A percentile compares a stretch with the other conserved stretches of the same genome.
Conservation (phyloP, 2,888 invertebrate species). For the Eristalis intricaria region DNA sequence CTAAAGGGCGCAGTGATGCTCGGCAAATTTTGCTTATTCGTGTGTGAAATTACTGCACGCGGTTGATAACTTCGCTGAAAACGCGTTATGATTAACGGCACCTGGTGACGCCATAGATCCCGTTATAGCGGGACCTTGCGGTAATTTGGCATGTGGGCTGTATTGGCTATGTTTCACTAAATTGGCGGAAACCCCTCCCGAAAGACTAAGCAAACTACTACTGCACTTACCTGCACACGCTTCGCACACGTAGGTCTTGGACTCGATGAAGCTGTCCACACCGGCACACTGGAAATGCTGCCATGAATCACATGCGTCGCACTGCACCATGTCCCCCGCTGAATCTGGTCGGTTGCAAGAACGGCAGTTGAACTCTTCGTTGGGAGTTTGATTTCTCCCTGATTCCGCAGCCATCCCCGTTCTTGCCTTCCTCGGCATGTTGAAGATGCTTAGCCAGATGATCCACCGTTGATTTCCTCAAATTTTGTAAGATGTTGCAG, state of each 20-base stretch:
- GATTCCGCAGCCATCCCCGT: too few species aligned
- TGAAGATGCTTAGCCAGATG: too few species aligned
- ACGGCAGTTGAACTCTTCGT: conserved; percentile 12
- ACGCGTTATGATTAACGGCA: too few species aligned
- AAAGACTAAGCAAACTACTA: neutral
- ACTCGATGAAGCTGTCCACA: too few species aligned
- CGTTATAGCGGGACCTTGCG: neutral
- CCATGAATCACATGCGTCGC: conserved; percentile 4
- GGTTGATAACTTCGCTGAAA: too few species aligned
- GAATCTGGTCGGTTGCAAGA: conserved; percentile 8
- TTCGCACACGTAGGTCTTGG: neutral
- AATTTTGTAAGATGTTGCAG: too few species aligned
- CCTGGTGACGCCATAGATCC: too few species aligned
- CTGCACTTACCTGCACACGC: conserved; percentile 26
- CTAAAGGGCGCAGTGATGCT: too few species aligned
- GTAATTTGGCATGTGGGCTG: neutral
- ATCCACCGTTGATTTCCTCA: too few species aligned
- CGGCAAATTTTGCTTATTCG: too few species aligned
- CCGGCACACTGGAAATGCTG: neutral
- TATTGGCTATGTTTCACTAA: neutral
- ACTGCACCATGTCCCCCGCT: conserved; percentile 26
- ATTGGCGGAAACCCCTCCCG: conserved; percentile 5
- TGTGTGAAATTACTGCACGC: too few species aligned
- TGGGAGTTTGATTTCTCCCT: neutral
- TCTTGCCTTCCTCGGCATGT: too few species aligned